Conservation (phyloP, 2,888 invertebrate species). For the Drosophila austrosaltans region DNA sequence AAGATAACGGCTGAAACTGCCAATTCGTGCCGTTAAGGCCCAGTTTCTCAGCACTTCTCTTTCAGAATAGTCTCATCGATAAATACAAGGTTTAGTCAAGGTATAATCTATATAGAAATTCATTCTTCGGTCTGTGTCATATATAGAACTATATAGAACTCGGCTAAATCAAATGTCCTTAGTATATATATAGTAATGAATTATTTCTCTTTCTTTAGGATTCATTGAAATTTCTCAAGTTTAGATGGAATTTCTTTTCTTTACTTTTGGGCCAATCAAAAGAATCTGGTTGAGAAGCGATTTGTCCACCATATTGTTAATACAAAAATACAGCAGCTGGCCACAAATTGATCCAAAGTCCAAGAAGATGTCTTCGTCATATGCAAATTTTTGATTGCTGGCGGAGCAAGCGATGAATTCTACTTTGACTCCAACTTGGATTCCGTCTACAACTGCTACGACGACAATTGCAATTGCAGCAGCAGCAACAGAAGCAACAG, state of each 20-base stretch:
- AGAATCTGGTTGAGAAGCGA: neutral
- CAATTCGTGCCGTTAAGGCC: too few relatives aligned
- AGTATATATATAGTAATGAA: too few relatives aligned
- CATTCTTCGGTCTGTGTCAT: too few relatives aligned
- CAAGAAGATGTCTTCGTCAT: slow-evolving; percentile 37
- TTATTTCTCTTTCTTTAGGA: too few relatives aligned
- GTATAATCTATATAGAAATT: too few relatives aligned
- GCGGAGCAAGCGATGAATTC: slow-evolving; percentile 26
- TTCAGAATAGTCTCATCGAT: too few relatives aligned
- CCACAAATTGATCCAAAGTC: slow-evolving; percentile 60
- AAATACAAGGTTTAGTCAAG: too few relatives aligned
- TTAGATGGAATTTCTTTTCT: neutral
- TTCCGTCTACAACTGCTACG: neutral
- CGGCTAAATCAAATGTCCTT: too few relatives aligned
- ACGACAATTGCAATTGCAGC: neutral
- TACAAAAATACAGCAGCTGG: slow-evolving; percentile 59
- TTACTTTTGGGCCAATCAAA: neutral
- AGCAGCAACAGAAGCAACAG: neutral
- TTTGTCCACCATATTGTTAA: slow-evolving; percentile 10
- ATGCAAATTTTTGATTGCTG: slow-evolving; percentile 67
- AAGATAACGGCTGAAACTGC: too few relatives aligned
- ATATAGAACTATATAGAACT: too few relatives aligned
- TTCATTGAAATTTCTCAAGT: neutral
- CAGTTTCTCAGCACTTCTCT: too few relatives aligned
- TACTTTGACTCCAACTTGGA: too few relatives aligned